Evolutionary conservation across 2,797 vertebrate genomes (phyloP), one percentile per base, ranked within the genome.

Genomic region (Typhlichthys eigenmanni): DNA sequence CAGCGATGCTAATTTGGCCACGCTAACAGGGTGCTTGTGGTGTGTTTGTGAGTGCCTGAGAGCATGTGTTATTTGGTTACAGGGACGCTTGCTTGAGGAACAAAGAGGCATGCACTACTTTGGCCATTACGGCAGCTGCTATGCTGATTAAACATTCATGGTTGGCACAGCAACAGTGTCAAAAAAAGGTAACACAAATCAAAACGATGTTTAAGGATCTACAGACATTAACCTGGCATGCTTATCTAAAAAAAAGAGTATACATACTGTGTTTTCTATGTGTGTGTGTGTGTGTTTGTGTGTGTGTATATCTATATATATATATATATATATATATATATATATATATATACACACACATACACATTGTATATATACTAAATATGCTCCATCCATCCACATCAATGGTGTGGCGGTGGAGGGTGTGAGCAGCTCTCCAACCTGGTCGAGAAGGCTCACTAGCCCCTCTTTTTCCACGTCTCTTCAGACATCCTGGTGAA

Each of bases 81-180:
- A 80, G 47, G 43, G 13, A 60, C 51, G 47, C 56, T 72, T 46
- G 47, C n/a, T 59, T 32, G 14, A 45, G 29, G 38, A n/a, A 62
- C 34, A 69, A 58, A 61, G 17, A 60, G 19, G 65, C 14, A 75
- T 56, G 77, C 61, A 56, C 50, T 19, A 63, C 50, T 19, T 70
- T 55, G 58, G 68, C 52, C 58, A 68, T 75, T 53, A 62, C 52
- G 52, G 55, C 88, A 89, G 85, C 87, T 89, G 86, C 65, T 66
- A 63, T 56, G 54, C 60, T 65, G 64, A 87, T 91, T 79, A 90
- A 88, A 71, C 81, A 88, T 89, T 87, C 75, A 91, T 88, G 81
- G 86, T 88, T 63, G 80, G 71, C 81, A 83, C 86, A 84, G 85
- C 69, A 83, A 90, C 87, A 0, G 32, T 43, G 74, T 64, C 75